A percentile compares a stretch with the other conserved stretches of the same genome.
Conservation (phyloP, 1,140 invertebrate species). For the Drosophila ohnishii region DNA sequence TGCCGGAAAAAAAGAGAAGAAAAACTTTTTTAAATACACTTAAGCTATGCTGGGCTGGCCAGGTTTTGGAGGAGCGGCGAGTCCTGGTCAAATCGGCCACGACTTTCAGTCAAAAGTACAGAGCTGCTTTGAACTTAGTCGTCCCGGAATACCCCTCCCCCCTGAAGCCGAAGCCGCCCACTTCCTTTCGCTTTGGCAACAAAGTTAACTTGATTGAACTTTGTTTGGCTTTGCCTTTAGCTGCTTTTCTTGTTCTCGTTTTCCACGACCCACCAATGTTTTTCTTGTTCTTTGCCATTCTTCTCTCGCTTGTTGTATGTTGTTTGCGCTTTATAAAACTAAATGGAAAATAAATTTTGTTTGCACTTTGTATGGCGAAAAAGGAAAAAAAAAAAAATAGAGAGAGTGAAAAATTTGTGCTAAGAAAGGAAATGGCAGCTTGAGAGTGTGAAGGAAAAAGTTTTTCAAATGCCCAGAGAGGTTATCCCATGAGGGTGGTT, state of each 20-base stretch:
- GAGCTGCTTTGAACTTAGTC: constrained; percentile 67
- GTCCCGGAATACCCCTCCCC: neutral
- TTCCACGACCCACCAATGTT: constrained; percentile 30
- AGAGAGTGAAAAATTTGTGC: constrained; percentile 17
- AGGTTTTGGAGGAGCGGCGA: constrained; percentile 10
- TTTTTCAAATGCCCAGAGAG: constrained; percentile 38
- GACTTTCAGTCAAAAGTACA: constrained; percentile 74
- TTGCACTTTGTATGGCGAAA: constrained; percentile 67
- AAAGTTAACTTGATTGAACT: constrained; percentile 82
- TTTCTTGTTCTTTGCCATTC: constrained; percentile 33
- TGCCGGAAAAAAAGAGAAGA: neutral
- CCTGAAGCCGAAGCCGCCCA: constrained; percentile 9
- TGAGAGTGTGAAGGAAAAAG: constrained; percentile 73
- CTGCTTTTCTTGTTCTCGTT: constrained; percentile 59
- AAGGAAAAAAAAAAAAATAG: constrained; percentile 31
- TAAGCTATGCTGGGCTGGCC: constrained; percentile 38
- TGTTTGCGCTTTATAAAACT: constrained; percentile 77
- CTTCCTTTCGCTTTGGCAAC: constrained; percentile 65
- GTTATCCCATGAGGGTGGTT: constrained; percentile 12
- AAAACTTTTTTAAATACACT: constrained; percentile 60
- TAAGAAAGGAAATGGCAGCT: constrained; percentile 67
- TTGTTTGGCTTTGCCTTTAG: constrained; percentile 80
- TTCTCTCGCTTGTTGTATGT: constrained; percentile 47
- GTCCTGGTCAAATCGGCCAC: constrained; percentile 71
- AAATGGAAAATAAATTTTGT: constrained; percentile 82